Conservation (phyloP, 2,888 invertebrate genomes). For the Dolomedes plantarius region DNA sequence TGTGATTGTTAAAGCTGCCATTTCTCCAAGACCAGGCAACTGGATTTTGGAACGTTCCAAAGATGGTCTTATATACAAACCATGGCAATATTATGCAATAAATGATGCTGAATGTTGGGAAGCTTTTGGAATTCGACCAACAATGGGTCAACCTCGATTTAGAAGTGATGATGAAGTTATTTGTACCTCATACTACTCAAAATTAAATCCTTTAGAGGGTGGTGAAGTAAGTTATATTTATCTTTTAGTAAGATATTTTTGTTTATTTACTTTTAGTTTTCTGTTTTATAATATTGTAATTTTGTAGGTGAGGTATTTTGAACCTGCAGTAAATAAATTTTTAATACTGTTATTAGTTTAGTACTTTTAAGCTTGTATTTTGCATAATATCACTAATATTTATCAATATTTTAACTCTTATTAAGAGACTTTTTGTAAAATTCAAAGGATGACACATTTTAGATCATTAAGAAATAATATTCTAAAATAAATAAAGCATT, state of each 20-base stretch:
- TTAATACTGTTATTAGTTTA: too few relatives aligned
- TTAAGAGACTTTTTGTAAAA: too few relatives aligned
- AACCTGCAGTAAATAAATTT: too few relatives aligned
- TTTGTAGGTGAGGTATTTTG: too few relatives aligned
- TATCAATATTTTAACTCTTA: too few relatives aligned
- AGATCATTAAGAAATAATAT: too few relatives aligned
- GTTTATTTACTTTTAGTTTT: too few relatives aligned
- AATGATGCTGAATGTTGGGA: constrained; percentile 87
- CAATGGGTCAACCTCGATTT: constrained; percentile 83
- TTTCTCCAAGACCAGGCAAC: constrained; percentile 94
- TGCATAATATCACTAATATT: too few relatives aligned
- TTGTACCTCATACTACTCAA: constrained; percentile 94
- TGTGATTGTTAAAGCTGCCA: constrained; percentile 94
- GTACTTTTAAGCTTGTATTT: too few relatives aligned
- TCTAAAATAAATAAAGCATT: too few relatives aligned
- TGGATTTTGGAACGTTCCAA: constrained; percentile 94
- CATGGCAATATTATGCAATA: constrained; percentile 96
- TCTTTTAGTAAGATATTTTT: not conserved
- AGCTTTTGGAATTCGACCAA: constrained; percentile 83
- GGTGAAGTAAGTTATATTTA: constrained; percentile 71
- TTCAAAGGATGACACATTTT: too few relatives aligned
- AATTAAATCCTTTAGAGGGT: constrained; percentile 91
- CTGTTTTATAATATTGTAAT: too few relatives aligned
- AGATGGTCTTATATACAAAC: constrained; percentile 84
- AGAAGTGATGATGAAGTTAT: constrained; percentile 88